These are phyloP conservation scores for Balaeniceps rex DNA, from an alignment of 2,113 vertebrate genomes.

Conservation along the genomic window DNA sequence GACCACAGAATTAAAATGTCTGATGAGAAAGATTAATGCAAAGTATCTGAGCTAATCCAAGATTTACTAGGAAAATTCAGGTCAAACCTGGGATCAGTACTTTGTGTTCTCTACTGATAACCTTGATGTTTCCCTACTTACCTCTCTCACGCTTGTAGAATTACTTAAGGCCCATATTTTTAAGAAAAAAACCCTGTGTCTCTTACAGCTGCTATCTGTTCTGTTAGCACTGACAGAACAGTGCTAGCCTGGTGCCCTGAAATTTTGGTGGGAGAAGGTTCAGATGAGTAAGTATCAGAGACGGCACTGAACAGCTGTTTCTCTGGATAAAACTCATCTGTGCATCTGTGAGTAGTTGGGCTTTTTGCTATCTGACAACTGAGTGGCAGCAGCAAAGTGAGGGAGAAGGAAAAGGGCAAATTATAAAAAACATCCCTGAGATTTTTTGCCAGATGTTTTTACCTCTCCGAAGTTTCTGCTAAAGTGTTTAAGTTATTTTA, in stretches of 20 bases:
- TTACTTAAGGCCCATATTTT: neutral
- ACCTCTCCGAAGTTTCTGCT: neutral
- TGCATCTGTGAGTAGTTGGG: neutral
- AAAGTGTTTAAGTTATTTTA: neutral
- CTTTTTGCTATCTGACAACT: neutral
- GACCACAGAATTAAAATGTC: neutral
- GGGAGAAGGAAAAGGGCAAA: neutral
- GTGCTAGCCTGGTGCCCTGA: neutral
- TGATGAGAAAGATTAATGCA: conserved; percentile 30
- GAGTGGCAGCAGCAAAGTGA: neutral
- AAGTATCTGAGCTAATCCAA: conserved; percentile 30
- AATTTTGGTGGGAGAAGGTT: neutral
- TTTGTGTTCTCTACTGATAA: neutral
- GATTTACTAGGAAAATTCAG: conserved; percentile 32
- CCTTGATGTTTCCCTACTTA: neutral
- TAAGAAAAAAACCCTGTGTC: neutral
- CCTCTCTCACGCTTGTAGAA: neutral
- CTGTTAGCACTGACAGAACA: neutral
- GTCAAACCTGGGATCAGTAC: conserved; percentile 35
- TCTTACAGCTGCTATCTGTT: neutral
- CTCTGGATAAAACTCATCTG: neutral
- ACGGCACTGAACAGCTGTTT: neutral
- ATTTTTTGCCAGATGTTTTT: neutral
- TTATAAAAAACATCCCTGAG: neutral
- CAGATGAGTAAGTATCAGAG: neutral